phyloP scores from a whole-genome alignment of 2,113 vertebrate species.

The Nothoprocta perdicaria region DNA sequence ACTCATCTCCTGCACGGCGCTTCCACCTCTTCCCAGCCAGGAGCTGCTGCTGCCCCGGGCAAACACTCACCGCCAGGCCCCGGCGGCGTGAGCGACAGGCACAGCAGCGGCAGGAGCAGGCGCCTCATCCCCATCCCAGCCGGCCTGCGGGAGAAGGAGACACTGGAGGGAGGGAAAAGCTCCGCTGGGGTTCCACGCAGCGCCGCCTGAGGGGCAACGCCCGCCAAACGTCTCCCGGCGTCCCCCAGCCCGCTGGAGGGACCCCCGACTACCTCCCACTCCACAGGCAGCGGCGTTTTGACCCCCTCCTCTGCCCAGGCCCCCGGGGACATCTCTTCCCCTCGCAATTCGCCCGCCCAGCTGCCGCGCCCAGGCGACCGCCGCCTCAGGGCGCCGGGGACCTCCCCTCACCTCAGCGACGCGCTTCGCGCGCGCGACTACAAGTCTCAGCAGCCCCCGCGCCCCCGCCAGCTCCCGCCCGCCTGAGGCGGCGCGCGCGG shows the following conservation, averaged over 20 bases:
- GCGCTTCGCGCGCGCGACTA: neutral
- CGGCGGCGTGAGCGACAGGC: neutral
- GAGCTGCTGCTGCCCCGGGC: neutral
- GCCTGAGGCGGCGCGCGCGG: neutral
- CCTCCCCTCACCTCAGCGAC: accelerated
- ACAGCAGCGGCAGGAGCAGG: neutral
- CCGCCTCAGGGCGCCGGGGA: too few species aligned
- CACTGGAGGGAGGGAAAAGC: accelerated
- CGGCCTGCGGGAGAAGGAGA: neutral
- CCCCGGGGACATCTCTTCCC: neutral
- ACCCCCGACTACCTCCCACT: neutral
- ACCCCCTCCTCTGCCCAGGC: accelerated
- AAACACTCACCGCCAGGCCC: conserved; percentile 35
- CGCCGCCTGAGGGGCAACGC: neutral
- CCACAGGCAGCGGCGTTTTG: accelerated
- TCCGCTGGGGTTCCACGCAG: neutral
- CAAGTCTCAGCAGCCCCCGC: conserved; percentile 21
- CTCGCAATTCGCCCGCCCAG: neutral
- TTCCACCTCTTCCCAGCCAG: neutral
- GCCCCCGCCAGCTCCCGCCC: neutral
- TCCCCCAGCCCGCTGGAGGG: neutral
- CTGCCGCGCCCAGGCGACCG: neutral
- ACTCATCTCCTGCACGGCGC: neutral
- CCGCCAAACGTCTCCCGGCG: neutral
- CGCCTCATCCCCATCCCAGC: neutral